A percentile compares a stretch with the other conserved stretches of the same genome.
phyloP scores from a whole-genome alignment of 2,888 invertebrate genomes.

The Chloroclystis v-ata region DNA sequence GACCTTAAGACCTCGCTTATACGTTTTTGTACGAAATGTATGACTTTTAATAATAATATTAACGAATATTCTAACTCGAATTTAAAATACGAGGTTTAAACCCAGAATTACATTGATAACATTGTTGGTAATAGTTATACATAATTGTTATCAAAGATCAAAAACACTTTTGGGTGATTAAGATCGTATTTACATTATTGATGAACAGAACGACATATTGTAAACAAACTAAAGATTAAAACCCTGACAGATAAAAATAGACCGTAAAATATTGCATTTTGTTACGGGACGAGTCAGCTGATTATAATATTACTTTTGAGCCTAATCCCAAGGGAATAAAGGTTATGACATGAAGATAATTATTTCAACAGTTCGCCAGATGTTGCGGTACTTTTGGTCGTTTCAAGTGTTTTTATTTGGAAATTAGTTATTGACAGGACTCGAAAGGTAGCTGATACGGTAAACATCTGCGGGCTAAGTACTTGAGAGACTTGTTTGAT shows the following conservation, averaged over 20 bases:
- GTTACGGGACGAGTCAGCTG: conserved; percentile 13
- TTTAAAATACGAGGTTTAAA: too few relatives aligned
- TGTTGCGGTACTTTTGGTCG: conserved; percentile 22
- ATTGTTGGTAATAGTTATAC: too few relatives aligned
- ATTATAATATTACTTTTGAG: conserved; percentile 1
- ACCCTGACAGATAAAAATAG: conserved; percentile 38
- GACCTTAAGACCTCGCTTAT: too few relatives aligned
- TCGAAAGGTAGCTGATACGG: conserved; percentile 21
- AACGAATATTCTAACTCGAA: too few relatives aligned
- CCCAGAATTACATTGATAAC: too few relatives aligned
- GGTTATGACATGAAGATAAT: conserved; percentile 1
- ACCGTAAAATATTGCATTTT: conserved; percentile 26
- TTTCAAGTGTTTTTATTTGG: conserved; percentile 26
- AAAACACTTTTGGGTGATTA: too few relatives aligned
- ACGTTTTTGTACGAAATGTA: too few relatives aligned
- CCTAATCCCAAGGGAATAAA: conserved; percentile 8
- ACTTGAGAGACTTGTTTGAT: conserved; percentile 2
- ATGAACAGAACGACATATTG: conserved; percentile 26
- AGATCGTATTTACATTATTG: too few relatives aligned
- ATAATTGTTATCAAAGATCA: too few relatives aligned
- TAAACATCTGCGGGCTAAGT: conserved; percentile 17
- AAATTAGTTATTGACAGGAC: conserved; percentile 21
- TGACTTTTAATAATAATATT: too few relatives aligned
- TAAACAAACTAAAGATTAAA: conserved; percentile 37
- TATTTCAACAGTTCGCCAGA: conserved; percentile 23